Evolutionary conservation across 2,113 vertebrate genomes (phyloP).

Genomic region (Tor tambroides): DNA sequence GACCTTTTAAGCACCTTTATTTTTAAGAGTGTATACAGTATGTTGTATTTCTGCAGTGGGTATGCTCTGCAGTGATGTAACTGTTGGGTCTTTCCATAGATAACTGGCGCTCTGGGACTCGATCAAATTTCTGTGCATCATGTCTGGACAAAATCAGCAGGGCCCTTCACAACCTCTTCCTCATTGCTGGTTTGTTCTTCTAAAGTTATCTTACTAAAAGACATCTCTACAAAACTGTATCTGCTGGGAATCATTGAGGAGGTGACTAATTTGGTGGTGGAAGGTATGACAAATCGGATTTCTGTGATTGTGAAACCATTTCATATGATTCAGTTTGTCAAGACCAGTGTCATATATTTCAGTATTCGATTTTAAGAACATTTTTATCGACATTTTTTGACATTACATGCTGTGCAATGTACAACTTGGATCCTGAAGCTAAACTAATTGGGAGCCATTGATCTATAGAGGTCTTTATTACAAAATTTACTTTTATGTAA

Average conservation of each 20-base stretch:
- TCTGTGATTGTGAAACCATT: not conserved
- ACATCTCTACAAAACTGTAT: slow-evolving; percentile 69
- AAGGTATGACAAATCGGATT: slow-evolving; percentile 73
- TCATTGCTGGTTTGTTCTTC: slow-evolving; percentile 75
- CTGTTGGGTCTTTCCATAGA: slow-evolving; percentile 65
- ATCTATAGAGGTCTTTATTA: not conserved
- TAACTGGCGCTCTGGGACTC: slow-evolving; percentile 78
- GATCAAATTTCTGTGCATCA: slow-evolving; percentile 72
- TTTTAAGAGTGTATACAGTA: too few species aligned
- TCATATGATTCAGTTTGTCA: slow-evolving; percentile 58
- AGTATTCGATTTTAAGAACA: not conserved
- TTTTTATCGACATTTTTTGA: not conserved
- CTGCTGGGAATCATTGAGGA: slow-evolving; percentile 74
- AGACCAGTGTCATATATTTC: slow-evolving; percentile 54
- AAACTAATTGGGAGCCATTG: not conserved
- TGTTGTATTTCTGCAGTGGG: not conserved
- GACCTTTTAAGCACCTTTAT: too few species aligned
- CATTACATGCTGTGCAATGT: not conserved
- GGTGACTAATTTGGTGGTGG: slow-evolving; percentile 76
- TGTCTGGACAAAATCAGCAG: slow-evolving; percentile 69
- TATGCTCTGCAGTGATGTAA: not conserved
- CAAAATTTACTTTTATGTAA: not conserved
- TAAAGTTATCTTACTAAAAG: slow-evolving; percentile 41
- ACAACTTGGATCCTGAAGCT: not conserved
- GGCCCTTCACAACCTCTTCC: slow-evolving; percentile 72